Conservation (phyloP, 2,797 vertebrate species). For the Acanthopagrus latus region DNA sequence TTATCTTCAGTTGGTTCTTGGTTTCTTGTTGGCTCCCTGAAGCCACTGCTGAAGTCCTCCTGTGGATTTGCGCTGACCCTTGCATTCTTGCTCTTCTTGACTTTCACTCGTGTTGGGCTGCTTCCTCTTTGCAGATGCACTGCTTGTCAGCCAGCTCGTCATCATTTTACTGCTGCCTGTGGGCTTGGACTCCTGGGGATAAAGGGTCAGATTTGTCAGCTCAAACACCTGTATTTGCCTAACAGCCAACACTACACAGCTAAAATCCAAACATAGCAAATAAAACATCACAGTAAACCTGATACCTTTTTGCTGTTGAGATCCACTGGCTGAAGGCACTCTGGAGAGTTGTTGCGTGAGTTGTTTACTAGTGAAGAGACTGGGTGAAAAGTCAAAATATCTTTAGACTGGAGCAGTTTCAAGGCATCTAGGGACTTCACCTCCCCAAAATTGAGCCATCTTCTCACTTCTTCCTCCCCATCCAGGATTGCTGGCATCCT, state of each 20-base stretch:
- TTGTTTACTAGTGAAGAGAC: conserved; percentile 95
- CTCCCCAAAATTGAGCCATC: conserved; percentile 93
- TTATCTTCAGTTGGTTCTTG: conserved; percentile 69
- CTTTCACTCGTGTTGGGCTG: conserved; percentile 40
- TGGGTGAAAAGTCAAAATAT: conserved; percentile 90
- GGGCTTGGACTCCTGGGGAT: conserved; percentile 82
- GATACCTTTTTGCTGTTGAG: conserved; percentile 85
- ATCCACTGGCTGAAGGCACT: conserved; percentile 90
- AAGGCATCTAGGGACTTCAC: conserved; percentile 91
- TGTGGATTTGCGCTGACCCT: conserved; percentile 65
- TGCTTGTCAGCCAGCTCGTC: conserved; percentile 89
- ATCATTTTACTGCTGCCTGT: conserved; percentile 90
- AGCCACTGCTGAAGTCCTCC: conserved; percentile 82
- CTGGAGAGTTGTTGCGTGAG: conserved; percentile 87
- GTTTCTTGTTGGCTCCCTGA: conserved; percentile 83
- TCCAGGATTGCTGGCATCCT: conserved; percentile 98
- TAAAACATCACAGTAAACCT: neutral
- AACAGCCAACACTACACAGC: neutral
- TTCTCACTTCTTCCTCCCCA: conserved; percentile 92
- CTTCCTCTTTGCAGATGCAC: conserved; percentile 86
- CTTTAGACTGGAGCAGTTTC: conserved; percentile 90
- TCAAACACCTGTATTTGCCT: neutral
- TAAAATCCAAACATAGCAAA: neutral
- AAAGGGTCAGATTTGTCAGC: conserved; percentile 35
- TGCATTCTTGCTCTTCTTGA: conserved; percentile 77